Base-by-base conservation (phyloP, 2,888 invertebrate genomes). In the Acleris literana region DNA sequence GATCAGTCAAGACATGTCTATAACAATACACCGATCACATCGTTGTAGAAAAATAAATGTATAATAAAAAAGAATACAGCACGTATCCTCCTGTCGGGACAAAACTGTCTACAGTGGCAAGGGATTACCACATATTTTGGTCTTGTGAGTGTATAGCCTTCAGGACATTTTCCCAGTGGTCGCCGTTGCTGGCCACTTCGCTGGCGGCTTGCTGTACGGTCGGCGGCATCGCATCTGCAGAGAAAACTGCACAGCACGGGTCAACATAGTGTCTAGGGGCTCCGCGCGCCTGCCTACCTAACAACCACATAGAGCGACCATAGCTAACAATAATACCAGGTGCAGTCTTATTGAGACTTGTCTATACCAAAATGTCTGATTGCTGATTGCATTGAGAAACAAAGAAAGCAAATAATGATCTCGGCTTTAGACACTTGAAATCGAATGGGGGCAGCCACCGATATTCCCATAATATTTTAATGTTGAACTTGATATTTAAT, bases 111-210 rank as follows among this genome's bases (percentile, higher is more conserved):
- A 84, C 79, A 85, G 90, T 89, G 88, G 89, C 86, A 91, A 88
- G 88, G 88, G 85, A 90, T 93, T 93, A 93, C 93, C 93, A 93
- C 92, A 92, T 84, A 84, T 86, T 89, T 86, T 88, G 88, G 77
- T 93, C 92, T 90, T 92, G 92, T 86, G 90, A 84, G 84, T 90
- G 89, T 76, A 92, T 90, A 74, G 92, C 86, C 90, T 92, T 93
- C 93, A 94, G 93, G 87, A 93, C 93, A 90, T 93, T 94, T 94
- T 94, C 94, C 93, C 94, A 94, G 85, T 93, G 94, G 92, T 94
- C 94, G 81, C 94, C 94, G 88, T 93, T 93, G 88, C 90, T 86
- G 84, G 94, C 94, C 81, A 94, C 94, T 83, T 94, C 94, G 84
- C 87, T 88, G 82, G 94, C 94, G 79, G 93, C 93, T 75, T 91